Conservation (phyloP, 2,797 vertebrate species). For the Clarias fuscus region DNA sequence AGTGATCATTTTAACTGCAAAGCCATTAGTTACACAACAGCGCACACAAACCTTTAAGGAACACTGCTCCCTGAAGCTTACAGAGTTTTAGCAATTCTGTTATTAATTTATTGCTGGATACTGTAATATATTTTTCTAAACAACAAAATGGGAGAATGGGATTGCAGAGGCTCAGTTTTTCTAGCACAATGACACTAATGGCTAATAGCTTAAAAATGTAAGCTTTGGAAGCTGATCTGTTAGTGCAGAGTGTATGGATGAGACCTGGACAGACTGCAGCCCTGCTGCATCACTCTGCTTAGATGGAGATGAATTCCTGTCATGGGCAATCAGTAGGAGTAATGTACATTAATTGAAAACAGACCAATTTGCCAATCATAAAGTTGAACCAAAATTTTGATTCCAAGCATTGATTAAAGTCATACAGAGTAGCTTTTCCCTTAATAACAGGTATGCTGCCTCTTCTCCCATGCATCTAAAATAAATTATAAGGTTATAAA, state of each 20-base stretch:
- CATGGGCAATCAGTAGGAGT: neutral
- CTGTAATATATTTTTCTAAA: neutral
- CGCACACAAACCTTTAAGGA: neutral
- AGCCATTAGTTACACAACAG: neutral
- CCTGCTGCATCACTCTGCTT: neutral
- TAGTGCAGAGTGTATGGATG: neutral
- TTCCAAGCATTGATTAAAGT: neutral
- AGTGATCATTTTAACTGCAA: conserved; percentile 54
- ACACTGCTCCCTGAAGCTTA: neutral
- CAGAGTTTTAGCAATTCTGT: too few species aligned
- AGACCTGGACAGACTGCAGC: neutral
- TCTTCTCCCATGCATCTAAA: neutral
- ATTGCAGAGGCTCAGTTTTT: neutral
- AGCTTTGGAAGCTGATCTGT: neutral
- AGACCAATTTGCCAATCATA: neutral
- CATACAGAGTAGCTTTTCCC: neutral
- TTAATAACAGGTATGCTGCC: neutral
- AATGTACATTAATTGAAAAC: neutral
- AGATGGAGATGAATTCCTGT: neutral
- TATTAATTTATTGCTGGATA: neutral
- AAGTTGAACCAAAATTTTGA: neutral
- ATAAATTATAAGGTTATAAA: neutral
- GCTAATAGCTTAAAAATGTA: neutral
- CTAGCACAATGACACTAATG: neutral
- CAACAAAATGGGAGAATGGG: neutral